Percentiles rank a stretch among this genome's conserved stretches.
Conservation (phyloP, 2,797 vertebrate species). For the Glyptemys insculpta region DNA sequence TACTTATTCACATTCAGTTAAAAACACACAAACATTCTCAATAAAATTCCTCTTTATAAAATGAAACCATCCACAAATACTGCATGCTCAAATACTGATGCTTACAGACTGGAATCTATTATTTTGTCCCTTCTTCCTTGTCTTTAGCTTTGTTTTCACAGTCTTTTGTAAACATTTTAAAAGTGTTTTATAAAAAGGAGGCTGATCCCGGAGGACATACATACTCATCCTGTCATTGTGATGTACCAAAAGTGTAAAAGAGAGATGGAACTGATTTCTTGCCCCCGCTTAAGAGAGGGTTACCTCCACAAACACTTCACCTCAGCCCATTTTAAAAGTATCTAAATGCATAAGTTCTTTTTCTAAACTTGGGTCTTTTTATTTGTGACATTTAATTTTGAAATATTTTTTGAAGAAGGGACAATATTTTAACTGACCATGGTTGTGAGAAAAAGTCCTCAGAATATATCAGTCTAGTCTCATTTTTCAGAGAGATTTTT, state of each 20-base stretch:
- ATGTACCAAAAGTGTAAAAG: not conserved
- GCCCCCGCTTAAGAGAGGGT: not conserved
- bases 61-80: not conserved
- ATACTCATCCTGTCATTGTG: not conserved
- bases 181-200: not conserved
- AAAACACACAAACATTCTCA: not conserved
- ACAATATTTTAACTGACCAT: not conserved
- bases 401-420: not conserved
- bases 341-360: not conserved
- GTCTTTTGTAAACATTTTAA: not conserved
- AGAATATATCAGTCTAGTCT: not conserved
- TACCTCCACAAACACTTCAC: no score
- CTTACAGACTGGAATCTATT: not conserved
- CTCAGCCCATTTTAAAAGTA: not conserved
- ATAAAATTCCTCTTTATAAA: not conserved
- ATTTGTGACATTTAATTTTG: not conserved
- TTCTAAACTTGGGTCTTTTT: not conserved
- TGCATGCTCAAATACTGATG: not conserved
- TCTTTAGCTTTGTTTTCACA: not conserved
- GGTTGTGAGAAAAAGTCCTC: not conserved
- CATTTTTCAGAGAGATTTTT: not conserved
- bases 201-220: fast-evolving
- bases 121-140: not conserved
- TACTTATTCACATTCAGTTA: not conserved
- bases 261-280: not conserved